Conservation (phyloP, 1,140 invertebrate species). For the Polypedilum pembai region DNA sequence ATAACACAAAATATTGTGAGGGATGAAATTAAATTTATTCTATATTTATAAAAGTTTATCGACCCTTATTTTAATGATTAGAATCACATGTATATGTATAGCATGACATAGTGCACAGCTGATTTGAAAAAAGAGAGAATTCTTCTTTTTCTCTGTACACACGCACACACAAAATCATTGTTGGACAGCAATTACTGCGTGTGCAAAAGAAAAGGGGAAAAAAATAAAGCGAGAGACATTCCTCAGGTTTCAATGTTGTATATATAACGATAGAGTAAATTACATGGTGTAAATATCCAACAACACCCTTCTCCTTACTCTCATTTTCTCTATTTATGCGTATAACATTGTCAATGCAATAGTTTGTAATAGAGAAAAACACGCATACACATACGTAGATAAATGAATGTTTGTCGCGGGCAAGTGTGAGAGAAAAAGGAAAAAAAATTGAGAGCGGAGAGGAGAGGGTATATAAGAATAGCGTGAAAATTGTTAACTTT, state of each 20-base stretch:
- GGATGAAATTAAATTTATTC: too few species aligned
- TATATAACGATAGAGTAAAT: not conserved
- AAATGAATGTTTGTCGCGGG: not conserved
- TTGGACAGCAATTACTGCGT: too few species aligned
- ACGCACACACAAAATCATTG: too few species aligned
- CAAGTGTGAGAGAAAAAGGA: not conserved
- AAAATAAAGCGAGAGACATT: not conserved
- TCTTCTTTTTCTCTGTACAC: too few species aligned
- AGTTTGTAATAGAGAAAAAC: not conserved
- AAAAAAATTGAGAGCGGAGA: not conserved
- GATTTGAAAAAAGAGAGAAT: too few species aligned
- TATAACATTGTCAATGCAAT: conserved; percentile 10
- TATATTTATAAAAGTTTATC: too few species aligned
- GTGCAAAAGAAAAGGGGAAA: too few species aligned
- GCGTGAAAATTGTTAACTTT: conserved; percentile 24
- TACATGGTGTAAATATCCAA: not conserved
- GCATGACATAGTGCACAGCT: too few species aligned
- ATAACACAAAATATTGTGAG: too few species aligned
- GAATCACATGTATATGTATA: too few species aligned
- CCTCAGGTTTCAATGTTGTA: conserved; percentile 5
- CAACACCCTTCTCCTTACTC: not conserved
- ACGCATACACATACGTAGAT: too few species aligned
- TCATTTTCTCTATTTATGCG: not conserved
- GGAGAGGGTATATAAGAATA: conserved; percentile 23
- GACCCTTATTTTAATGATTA: too few species aligned